Evolutionary conservation across 2,797 vertebrate species (phyloP), one percentile per base, ranked within the genome.

Genomic region (Balearica regulorum): DNA sequence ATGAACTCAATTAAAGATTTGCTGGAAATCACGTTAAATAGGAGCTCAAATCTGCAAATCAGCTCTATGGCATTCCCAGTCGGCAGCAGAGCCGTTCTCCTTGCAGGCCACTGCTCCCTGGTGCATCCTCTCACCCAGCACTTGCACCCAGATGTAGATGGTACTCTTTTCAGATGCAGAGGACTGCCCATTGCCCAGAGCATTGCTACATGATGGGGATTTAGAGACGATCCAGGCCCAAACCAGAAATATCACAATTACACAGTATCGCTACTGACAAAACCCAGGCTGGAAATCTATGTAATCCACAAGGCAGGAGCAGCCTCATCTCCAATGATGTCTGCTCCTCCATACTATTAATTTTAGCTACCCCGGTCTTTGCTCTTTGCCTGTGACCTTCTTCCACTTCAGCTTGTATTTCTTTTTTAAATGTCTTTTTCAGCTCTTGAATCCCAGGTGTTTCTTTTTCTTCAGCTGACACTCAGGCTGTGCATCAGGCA

Each of bases 381-480:
- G 55, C 62, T 92, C 33, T 89, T 77, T 89, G 72, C 62, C 79
- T 75, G 10, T 81, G 69, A 94, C 89, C 82, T 87, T 66, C 68
- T 87, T 78, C 79, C n/a, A 72, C 51, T 89, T 88, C 76, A 88
- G 44, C 61, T 76, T 92, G 9, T n/a, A 70, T 88, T 96, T 88
- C 62, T 21, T 85, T 87, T 90, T 39, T 4, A 61, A 81, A 89
- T 70, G 39, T 61, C 66, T 93, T 96, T 97, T 86, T 95, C 87
- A 88, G 72, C 46, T 83, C 72, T 69, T 28, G 58, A 76, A 60
- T 82, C 82, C 96, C 96, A 96, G 94, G 95, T 97, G 96, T 96
- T 96, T 96, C 84, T 94, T 48, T 89, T 96, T 85, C 95, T 93
- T 93, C 84, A 91, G 60, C 79, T 96, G 89, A 93, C 93, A 90